phyloP scores from a whole-genome alignment of 2,797 vertebrate genomes.

The Odontamblyopus rebecca region DNA sequence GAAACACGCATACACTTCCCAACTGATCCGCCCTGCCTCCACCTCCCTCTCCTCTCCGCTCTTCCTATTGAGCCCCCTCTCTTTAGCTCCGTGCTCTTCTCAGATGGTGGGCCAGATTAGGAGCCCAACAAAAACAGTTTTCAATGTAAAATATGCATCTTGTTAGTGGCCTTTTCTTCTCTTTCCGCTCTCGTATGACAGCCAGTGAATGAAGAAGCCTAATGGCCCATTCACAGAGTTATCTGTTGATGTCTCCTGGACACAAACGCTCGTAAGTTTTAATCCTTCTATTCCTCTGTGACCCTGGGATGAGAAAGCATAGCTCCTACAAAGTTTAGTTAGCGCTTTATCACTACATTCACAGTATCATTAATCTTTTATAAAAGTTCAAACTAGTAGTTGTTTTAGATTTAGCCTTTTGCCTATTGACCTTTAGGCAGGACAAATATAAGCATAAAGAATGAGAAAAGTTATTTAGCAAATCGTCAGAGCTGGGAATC shows the following conservation, averaged over 20 bases:
- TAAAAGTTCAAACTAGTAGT: neutral
- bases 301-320: constrained; percentile 23
- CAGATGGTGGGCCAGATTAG: constrained; percentile 99
- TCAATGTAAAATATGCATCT: constrained; percentile 98
- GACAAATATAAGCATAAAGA: neutral
- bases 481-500: neutral
- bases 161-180: constrained; percentile 81
- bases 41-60: constrained; percentile 75
- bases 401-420: neutral
- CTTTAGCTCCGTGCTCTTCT: constrained; percentile 81
- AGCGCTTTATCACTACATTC: constrained; percentile 7
- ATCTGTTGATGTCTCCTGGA: constrained; percentile 75
- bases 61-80: constrained; percentile 86
- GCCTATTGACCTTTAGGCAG: neutral
- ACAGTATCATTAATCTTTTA: neutral
- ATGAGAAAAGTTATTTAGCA: neutral
- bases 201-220: constrained; percentile 77
- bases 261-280: constrained; percentile 53
- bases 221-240: constrained; percentile 73
- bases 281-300: constrained; percentile 52
- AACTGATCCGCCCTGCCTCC: constrained; percentile 88
- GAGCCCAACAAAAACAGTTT: constrained; percentile 93
- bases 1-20: constrained; percentile 98
- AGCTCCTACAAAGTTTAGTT: constrained; percentile 6
- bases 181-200: constrained; percentile 78